Evolutionary conservation across 2,797 vertebrate species (phyloP).

Genomic region (Sebastolobus alascanus): DNA sequence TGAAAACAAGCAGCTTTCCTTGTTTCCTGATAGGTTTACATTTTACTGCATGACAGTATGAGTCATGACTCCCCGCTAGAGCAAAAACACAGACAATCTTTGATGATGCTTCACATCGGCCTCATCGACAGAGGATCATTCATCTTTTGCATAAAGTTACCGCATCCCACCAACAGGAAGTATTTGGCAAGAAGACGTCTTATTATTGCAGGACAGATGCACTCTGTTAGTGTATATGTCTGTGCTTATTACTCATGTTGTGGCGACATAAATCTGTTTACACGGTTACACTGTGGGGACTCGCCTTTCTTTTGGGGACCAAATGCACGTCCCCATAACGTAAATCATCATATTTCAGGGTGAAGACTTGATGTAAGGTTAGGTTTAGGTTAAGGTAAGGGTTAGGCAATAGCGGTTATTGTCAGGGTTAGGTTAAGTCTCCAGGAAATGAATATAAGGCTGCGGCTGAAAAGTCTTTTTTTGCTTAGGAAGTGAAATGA

Average conservation of each 20-base stretch:
- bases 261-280: too few species aligned
- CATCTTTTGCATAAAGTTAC: not conserved
- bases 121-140: not conserved
- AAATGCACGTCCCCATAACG: too few species aligned
- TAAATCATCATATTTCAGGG: too few species aligned
- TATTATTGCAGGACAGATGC: conserved; percentile 11
- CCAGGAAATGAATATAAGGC: too few species aligned
- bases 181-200: not conserved
- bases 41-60: conserved; percentile 6
- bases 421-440: too few species aligned
- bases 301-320: too few species aligned
- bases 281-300: too few species aligned
- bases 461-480: too few species aligned
- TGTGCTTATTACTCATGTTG: not conserved
- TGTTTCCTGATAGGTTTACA: not conserved
- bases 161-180: not conserved
- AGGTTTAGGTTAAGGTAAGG: too few species aligned
- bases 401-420: too few species aligned
- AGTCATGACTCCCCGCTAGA: not conserved
- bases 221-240: not conserved
- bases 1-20: conserved; percentile 12
- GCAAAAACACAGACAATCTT: not conserved
- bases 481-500: too few species aligned
- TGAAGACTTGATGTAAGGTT: too few species aligned
- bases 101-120: not conserved